A percentile compares a stretch with the other conserved stretches of the same genome.
phyloP scores from a whole-genome alignment of 2,113 vertebrate species.

The Leucopternis melanops region DNA sequence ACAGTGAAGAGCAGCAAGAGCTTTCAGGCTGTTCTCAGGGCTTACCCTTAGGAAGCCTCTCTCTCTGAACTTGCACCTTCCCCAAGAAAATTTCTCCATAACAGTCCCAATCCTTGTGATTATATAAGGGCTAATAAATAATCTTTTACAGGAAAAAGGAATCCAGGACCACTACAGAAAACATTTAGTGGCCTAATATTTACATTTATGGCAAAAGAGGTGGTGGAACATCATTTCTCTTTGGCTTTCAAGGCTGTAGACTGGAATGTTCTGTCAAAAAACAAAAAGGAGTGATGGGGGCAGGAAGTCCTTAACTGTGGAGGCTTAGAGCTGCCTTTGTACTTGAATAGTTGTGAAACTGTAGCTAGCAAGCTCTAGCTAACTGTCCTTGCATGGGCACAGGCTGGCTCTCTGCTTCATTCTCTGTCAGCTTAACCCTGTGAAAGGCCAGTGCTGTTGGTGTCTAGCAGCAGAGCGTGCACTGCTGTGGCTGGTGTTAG shows the following conservation, averaged over 20 bases:
- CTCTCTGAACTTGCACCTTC: too few species aligned
- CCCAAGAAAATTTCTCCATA: too few species aligned
- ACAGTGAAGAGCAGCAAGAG: too few species aligned
- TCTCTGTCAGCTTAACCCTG: neutral
- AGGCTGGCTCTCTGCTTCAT: neutral
- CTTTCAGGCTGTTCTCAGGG: too few species aligned
- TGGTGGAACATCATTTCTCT: neutral
- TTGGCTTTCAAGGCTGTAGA: neutral
- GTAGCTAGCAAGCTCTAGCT: neutral
- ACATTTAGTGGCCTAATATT: neutral
- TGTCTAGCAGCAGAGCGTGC: neutral
- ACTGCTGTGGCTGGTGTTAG: neutral
- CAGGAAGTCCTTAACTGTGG: neutral
- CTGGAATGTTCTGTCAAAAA: neutral
- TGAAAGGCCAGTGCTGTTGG: neutral
- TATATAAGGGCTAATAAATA: neutral
- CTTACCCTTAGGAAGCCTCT: too few species aligned
- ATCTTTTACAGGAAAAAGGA: neutral
- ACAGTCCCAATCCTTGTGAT: neutral
- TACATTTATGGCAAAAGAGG: neutral
- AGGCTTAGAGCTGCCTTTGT: neutral
- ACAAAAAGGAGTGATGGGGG: rapidly evolving
- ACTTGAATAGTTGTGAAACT: neutral
- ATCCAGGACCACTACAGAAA: neutral
- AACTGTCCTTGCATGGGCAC: neutral